Evolutionary conservation across 2,888 invertebrate species (phyloP).

Genomic region (Harpalus rubripes): DNA sequence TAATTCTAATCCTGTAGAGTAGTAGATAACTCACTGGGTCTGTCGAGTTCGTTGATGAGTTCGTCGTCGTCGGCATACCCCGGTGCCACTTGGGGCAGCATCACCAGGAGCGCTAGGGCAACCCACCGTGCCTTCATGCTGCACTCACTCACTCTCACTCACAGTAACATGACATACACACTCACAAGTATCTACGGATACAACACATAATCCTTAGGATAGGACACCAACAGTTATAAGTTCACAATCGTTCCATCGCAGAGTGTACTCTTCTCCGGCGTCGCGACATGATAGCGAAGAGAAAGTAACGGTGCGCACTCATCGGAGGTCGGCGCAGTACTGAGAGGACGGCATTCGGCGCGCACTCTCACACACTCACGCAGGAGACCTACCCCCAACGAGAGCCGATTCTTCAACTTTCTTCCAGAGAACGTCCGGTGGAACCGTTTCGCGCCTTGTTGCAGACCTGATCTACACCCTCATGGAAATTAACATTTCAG

Average conservation of each 20-base stretch:
- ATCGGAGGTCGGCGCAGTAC: conserved; percentile 60
- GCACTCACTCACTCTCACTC: conserved; percentile 39
- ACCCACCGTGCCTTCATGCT: conserved; percentile 20
- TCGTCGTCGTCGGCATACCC: conserved; percentile 81
- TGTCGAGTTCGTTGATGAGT: conserved; percentile 82
- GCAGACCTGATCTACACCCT: conserved; percentile 16
- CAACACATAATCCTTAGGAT: conserved; percentile 19
- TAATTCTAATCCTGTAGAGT: neutral
- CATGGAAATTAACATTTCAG: conserved; percentile 28
- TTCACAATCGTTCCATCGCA: neutral
- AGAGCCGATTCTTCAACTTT: conserved; percentile 40
- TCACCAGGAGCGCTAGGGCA: conserved; percentile 76
- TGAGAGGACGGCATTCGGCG: conserved; percentile 38
- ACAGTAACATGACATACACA: conserved; percentile 20
- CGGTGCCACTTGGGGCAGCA: conserved; percentile 76
- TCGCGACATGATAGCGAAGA: neutral
- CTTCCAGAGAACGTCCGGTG: neutral
- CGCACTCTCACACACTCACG: conserved; percentile 20
- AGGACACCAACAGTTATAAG: neutral
- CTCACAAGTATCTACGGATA: conserved; percentile 11
- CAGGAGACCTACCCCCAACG: conserved; percentile 35
- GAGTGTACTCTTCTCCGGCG: conserved; percentile 5
- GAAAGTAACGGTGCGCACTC: conserved; percentile 39
- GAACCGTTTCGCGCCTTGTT: conserved; percentile 19
- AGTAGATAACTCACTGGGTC: conserved; percentile 78